A percentile compares a stretch with the other conserved stretches of the same genome.
Evolutionary conservation across 1,140 invertebrate genomes (phyloP).

Genomic region (Drosophila ficusphila): DNA sequence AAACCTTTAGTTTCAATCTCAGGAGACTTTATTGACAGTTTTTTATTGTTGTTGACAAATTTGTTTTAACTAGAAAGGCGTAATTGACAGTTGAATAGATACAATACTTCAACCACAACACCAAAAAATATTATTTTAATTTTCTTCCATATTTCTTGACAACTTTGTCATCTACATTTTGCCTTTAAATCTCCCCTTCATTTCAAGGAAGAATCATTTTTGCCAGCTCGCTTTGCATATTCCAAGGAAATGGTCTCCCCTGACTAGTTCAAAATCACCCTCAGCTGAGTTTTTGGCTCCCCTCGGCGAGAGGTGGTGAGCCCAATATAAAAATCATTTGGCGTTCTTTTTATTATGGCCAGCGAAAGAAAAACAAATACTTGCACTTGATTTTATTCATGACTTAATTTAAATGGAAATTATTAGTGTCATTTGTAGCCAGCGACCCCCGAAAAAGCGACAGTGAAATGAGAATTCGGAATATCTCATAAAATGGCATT

Average conservation of each 20-base stretch:
- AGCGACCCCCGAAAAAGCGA: conserved; percentile 5
- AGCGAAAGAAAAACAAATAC: conserved; percentile 32
- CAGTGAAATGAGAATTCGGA: conserved; percentile 54
- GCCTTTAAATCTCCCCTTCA: not conserved
- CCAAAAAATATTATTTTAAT: not conserved
- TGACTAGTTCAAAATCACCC: conserved; percentile 8
- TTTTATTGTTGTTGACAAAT: no score
- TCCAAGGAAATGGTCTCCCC: not conserved
- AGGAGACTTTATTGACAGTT: no score
- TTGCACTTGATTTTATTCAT: conserved; percentile 75
- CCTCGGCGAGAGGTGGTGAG: conserved; percentile 6
- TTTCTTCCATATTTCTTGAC: not conserved
- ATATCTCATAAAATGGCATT: conserved; percentile 75
- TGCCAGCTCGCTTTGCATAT: conserved; percentile 14
- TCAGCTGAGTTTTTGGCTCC: not conserved
- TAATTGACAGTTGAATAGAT: no score
- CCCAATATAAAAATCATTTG: conserved; percentile 43
- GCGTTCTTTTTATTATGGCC: conserved; percentile 11
- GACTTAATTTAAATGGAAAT: conserved; percentile 79
- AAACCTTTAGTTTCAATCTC: no score
- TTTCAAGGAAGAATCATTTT: conserved; percentile 21
- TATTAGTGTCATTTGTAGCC: conserved; percentile 79
- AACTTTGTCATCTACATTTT: not conserved
- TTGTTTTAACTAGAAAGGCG: no score
- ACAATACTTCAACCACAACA: no score